Percentiles rank a stretch among this genome's conserved stretches.
Evolutionary conservation across 2,113 vertebrate species (phyloP).

Genomic region (Eclectus roratus): DNA sequence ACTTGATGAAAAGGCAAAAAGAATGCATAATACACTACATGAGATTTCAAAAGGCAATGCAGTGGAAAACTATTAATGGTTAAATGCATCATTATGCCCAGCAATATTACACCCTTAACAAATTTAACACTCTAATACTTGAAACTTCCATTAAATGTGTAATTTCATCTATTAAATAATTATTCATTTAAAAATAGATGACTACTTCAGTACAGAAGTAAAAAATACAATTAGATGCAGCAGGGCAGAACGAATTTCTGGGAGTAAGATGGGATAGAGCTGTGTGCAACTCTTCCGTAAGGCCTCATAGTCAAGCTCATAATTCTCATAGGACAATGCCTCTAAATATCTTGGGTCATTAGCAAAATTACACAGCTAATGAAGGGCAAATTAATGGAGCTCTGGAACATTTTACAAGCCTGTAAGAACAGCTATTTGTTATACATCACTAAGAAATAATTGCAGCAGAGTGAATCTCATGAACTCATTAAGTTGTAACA

Average conservation of each 20-base stretch:
- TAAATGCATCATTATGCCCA: constrained; percentile 37
- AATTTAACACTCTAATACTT: constrained; percentile 38
- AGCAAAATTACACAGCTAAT: constrained; percentile 74
- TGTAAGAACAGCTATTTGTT: constrained; percentile 69
- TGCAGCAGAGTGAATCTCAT: constrained; percentile 36
- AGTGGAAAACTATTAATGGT: constrained; percentile 40
- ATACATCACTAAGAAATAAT: constrained; percentile 71
- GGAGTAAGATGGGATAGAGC: background rate
- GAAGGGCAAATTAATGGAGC: constrained; percentile 72
- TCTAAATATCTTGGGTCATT: constrained; percentile 67
- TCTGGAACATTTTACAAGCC: constrained; percentile 65
- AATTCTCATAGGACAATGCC: constrained; percentile 53
- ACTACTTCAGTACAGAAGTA: constrained; percentile 27
- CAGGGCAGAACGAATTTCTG: constrained; percentile 39
- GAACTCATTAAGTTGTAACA: constrained; percentile 58
- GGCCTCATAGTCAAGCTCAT: constrained; percentile 1
- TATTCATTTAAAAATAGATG: constrained; percentile 61
- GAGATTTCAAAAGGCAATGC: constrained; percentile 6
- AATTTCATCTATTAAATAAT: constrained; percentile 41
- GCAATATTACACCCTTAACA: constrained; percentile 49
- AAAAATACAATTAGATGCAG: constrained; percentile 50
- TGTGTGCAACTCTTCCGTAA: background rate
- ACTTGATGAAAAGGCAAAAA: background rate
- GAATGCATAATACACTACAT: background rate
- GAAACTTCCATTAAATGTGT: constrained; percentile 58